These are phyloP conservation scores for Megalonaias nervosa DNA, from an alignment of 1,140 invertebrate genomes.

Conservation along the genomic window DNA sequence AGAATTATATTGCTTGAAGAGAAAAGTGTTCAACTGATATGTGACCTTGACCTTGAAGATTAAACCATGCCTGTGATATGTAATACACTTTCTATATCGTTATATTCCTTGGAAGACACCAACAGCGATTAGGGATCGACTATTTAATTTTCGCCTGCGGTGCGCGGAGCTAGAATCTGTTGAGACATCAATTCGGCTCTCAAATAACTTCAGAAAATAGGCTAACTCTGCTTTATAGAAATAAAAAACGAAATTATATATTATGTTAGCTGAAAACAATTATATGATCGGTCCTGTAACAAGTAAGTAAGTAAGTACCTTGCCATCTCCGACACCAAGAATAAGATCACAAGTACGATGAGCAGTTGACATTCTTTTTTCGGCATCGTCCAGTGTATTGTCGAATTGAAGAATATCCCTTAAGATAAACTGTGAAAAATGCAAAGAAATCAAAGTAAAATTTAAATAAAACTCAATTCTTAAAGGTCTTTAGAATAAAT, in stretches of 20 bases:
- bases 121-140: no score
- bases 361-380: conserved; percentile 44
- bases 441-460: background rate
- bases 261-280: no score
- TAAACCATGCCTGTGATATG: no score
- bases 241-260: background rate
- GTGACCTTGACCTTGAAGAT: no score
- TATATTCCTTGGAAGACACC: no score
- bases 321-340: conserved; percentile 61
- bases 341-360: conserved; percentile 59
- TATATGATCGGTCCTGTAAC: background rate
- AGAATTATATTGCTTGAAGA: no score
- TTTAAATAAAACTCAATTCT: background rate
- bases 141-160: no score
- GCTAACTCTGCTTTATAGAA: background rate
- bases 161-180: no score
- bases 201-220: no score
- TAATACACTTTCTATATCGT: no score
- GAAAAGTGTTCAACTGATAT: no score
- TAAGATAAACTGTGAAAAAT: conserved; percentile 45
- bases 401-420: conserved; percentile 62
- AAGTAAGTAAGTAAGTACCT: conserved; percentile 33
- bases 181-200: background rate
- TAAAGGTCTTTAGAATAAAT: background rate
- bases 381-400: conserved; percentile 47